Evolutionary conservation across 2,888 invertebrate species (phyloP).

Genomic region (Tenthredo amoena): DNA sequence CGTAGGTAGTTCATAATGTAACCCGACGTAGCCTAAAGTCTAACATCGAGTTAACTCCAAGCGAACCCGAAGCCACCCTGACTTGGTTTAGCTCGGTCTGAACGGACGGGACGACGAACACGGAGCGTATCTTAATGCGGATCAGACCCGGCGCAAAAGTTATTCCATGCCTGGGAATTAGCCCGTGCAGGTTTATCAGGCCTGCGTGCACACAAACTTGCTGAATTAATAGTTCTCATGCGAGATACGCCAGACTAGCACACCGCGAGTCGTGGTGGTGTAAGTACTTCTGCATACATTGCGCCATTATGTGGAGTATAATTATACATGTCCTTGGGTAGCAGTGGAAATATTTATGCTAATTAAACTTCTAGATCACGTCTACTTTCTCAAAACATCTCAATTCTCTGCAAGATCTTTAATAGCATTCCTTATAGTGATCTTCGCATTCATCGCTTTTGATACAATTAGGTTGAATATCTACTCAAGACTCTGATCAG

Average conservation of each 20-base stretch:
- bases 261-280: neutral
- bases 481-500: neutral
- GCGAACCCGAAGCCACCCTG: slow-evolving; percentile 29
- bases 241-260: slow-evolving; percentile 38
- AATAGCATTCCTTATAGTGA: neutral
- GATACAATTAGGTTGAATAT: neutral
- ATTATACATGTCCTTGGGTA: slow-evolving; percentile 15
- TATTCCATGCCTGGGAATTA: slow-evolving; percentile 72
- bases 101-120: slow-evolving; percentile 50
- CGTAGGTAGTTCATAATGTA: neutral
- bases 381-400: neutral
- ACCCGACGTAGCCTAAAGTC: slow-evolving; percentile 22
- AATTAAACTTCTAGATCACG: slow-evolving; percentile 9
- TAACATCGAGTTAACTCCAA: slow-evolving; percentile 42
- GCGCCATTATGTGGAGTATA: neutral
- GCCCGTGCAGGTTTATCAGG: slow-evolving; percentile 58
- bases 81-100: slow-evolving; percentile 25
- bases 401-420: neutral
- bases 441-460: neutral
- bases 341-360: neutral
- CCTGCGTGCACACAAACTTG: slow-evolving; percentile 46
- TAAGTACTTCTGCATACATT: slow-evolving; percentile 15
- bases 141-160: slow-evolving; percentile 68
- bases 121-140: slow-evolving; percentile 69
- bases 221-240: slow-evolving; percentile 51